Evolutionary conservation across 2,113 vertebrate species (phyloP), one percentile per base, ranked within the genome.

Genomic region (Oryzias curvinotus): DNA sequence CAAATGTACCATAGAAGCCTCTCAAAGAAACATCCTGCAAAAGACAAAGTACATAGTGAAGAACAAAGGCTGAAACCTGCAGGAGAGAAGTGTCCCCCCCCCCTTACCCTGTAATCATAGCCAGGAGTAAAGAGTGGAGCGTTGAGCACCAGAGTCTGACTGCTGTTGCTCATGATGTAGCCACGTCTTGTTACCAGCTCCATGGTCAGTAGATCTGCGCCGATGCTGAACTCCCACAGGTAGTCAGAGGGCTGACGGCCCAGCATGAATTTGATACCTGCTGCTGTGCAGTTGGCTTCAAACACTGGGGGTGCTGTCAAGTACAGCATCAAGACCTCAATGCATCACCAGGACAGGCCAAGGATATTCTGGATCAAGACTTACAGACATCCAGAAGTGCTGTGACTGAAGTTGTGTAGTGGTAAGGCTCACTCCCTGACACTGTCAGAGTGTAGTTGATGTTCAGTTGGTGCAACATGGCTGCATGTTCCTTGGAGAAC

Each of bases 61-160:
- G 3, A 8, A 6, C 8, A 48, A n/a, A 48, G 7, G 8, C 18
- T 6, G 19, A 7, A 19, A 1, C 5, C n/a, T n/a, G 10, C 36
- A 12, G 3, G 10, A 12, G 36, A 17, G 15, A 0, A 16, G 14
- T 1, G n/a, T 16, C 21, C 1, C 2, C 0, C 4, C 19, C 5
- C 3, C 18, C 52, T 52, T 51, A 89, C 89, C 80, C 76, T 50
- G 56, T 90, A 91, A 13, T 44, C 2, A 41, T 70, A 90, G 45
- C 90, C 88, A 1, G 14, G 1, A 7, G 85, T 71, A 52, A 78
- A 85, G 16, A 92, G 75, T 0, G 91, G 88, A 41, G 88, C 85
- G 3, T 77, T 26, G 4, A 92, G 65, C 49, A 2, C 47, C 61
- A 89, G 68, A 36, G 26, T 70, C 44, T 68, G 46, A 71, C 73